phyloP scores from a whole-genome alignment of 2,113 vertebrate species.

The Speoplatyrhinus poulsoni region DNA sequence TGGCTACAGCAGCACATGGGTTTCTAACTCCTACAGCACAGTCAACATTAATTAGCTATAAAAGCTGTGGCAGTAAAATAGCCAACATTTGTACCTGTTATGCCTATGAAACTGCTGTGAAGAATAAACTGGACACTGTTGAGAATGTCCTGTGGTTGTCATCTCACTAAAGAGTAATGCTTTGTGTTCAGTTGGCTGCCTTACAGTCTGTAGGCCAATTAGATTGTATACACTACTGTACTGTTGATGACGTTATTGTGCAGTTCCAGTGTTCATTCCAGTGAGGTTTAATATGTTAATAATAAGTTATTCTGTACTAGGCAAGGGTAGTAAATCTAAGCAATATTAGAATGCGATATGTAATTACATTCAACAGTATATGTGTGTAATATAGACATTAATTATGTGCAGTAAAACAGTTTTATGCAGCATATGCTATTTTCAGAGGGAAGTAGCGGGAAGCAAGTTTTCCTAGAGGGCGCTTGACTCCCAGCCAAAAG shows the following conservation, averaged over 20 bases:
- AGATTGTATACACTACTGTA: neutral
- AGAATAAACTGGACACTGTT: neutral
- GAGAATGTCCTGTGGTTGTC: neutral
- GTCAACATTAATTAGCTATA: neutral
- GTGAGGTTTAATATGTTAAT: neutral
- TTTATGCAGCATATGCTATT: neutral
- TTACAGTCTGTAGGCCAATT: neutral
- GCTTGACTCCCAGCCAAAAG: too few relatives aligned
- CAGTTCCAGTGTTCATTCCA: neutral
- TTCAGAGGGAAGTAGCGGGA: too few relatives aligned
- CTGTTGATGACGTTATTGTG: neutral
- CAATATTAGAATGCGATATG: neutral
- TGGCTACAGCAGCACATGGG: too few relatives aligned
- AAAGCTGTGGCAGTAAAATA: neutral
- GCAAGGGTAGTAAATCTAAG: neutral
- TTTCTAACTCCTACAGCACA: too few relatives aligned
- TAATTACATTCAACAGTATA: neutral
- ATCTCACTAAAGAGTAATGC: neutral
- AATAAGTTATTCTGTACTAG: neutral
- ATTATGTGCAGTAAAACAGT: too few relatives aligned
- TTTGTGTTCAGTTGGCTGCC: neutral
- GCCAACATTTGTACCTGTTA: neutral
- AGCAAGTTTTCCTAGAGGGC: too few relatives aligned
- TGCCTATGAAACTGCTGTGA: neutral
- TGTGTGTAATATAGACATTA: neutral